Percentiles rank a stretch among this genome's conserved stretches.
Conservation (phyloP, 2,797 vertebrate species). For the Apogon talboti region DNA sequence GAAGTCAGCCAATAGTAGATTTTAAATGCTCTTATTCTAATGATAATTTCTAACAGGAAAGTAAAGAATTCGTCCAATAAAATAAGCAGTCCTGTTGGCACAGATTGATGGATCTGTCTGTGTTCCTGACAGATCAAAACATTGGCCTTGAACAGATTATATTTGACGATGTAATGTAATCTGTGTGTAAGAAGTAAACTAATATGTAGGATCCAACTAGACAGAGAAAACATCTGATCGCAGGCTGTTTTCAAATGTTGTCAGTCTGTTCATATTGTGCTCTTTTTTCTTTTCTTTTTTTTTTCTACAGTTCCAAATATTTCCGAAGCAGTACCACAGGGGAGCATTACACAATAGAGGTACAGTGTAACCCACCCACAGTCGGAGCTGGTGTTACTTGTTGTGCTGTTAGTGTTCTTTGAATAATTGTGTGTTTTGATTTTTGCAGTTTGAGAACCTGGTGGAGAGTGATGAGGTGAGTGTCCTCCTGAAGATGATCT, state of each 20-base stretch:
- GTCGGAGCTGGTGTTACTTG: background rate
- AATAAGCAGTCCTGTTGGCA: too few species aligned
- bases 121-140: too few species aligned
- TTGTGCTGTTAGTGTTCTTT: background rate
- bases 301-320: slow-evolving; percentile 91
- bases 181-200: too few species aligned
- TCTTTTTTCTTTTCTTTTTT: slow-evolving; percentile 41
- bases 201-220: too few species aligned
- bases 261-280: background rate
- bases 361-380: slow-evolving; percentile 43
- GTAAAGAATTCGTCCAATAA: too few species aligned
- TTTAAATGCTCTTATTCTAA: too few species aligned
- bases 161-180: too few species aligned
- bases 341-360: slow-evolving; percentile 97
- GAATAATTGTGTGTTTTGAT: slow-evolving; percentile 41
- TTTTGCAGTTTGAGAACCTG: slow-evolving; percentile 96
- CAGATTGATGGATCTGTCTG: too few species aligned
- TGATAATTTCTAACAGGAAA: too few species aligned
- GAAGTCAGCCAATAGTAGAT: too few species aligned
- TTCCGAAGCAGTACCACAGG: slow-evolving; percentile 92
- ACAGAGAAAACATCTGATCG: too few species aligned
- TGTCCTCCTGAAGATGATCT: slow-evolving; percentile 19
- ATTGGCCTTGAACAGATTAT: too few species aligned
- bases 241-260: background rate
- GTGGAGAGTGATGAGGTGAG: slow-evolving; percentile 98